Base-by-base conservation (phyloP, 2,888 invertebrate genomes). In the Archips xylosteana region DNA sequence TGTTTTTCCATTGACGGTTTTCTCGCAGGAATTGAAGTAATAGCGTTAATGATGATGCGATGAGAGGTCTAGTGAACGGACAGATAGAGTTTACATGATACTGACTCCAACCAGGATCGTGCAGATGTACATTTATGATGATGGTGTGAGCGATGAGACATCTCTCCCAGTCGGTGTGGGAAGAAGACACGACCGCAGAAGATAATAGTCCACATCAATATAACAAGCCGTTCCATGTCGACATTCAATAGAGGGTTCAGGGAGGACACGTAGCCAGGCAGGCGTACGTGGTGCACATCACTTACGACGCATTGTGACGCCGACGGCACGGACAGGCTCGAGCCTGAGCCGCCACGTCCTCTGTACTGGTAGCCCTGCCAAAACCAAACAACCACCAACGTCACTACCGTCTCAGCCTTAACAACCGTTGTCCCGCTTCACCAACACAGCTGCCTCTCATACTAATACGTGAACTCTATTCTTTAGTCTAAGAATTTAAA, bases 311-410 rank as follows among this genome's bases (percentile, higher is more conserved):
- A 94, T 87, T 94, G 95, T 86, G 96, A 97, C 89, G 96, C 95
- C 87, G 97, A 96, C 92, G 97, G 97, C 95, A 97, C 97, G 94
- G 97, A 97, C 92, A 97, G 96, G 95, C 97, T 97, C 95, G 97
- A 97, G 95, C 97, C 97, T 95, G 96, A 96, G 87, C 96, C 95
- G 94, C 96, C 95, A 85, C 96, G 94, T 89, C 96, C 95, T 90
- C 95, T 95, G 95, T 95, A 95, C 95, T 96, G 95, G 92, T 95
- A 92, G 85, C 95, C 95, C 95, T 96, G 95, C 81, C 90, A 89
- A 93, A 89, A 94, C 73, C 73, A 73, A 73, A 73, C 59, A 62
- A 73, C 85, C 91, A 89, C 81, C 80, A 88, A 83, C 77, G 80
- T 90, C 88, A 91, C 87, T 85, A 85, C 82, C 83, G 75, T 80